These are phyloP conservation scores for Cheiracanthium punctorium DNA, from an alignment of 2,888 invertebrate genomes.

Conservation along the genomic window DNA sequence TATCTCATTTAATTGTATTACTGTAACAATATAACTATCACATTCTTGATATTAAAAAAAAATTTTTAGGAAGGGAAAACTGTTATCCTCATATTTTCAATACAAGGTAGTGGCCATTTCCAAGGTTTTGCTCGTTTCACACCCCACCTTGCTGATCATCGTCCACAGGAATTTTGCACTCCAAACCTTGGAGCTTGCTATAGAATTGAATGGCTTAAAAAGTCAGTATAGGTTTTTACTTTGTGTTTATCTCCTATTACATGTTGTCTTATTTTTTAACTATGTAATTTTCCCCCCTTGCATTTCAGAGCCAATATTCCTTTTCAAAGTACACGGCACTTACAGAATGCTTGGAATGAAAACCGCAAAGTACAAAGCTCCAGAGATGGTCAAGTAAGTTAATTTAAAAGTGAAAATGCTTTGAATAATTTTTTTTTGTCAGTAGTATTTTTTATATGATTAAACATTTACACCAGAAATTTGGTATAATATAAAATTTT, in stretches of 20 bases:
- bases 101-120: slow-evolving; percentile 79
- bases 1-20: too few species aligned
- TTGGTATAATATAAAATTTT: too few species aligned
- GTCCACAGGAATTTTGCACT: slow-evolving; percentile 75
- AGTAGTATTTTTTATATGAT: too few species aligned
- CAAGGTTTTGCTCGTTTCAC: slow-evolving; percentile 78
- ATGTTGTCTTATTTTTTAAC: neutral
- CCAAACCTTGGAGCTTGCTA: slow-evolving; percentile 76
- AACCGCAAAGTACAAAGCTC: slow-evolving; percentile 79
- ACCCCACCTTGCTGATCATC: slow-evolving; percentile 74
- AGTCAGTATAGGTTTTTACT: slow-evolving; percentile 72
- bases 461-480: too few species aligned
- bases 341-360: slow-evolving; percentile 80
- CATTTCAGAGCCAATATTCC: slow-evolving; percentile 76
- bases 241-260: too few species aligned
- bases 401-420: too few species aligned
- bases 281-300: slow-evolving; percentile 33
- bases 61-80: slow-evolving; percentile 75
- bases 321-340: slow-evolving; percentile 78
- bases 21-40: too few species aligned
- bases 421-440: too few species aligned
- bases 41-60: neutral
- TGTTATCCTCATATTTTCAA: slow-evolving; percentile 79
- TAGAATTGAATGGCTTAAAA: slow-evolving; percentile 78
- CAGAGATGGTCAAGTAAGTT: slow-evolving; percentile 80